Evolutionary conservation across 2,888 invertebrate species (phyloP).

Genomic region (Polydrusus cervinus): DNA sequence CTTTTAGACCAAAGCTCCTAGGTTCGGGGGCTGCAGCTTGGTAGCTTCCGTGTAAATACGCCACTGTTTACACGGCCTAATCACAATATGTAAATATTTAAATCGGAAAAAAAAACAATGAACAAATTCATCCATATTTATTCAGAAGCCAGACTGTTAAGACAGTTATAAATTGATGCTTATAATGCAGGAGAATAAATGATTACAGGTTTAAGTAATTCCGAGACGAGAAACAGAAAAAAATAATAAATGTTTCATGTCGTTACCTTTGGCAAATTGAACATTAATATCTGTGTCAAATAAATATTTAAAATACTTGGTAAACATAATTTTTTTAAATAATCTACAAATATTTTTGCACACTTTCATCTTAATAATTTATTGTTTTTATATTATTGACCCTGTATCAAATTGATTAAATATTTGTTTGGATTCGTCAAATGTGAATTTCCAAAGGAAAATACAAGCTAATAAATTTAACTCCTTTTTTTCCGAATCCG

Average conservation of each 20-base stretch:
- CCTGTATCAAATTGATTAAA: too few relatives aligned
- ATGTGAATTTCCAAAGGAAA: too few relatives aligned
- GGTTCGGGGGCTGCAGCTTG: too few relatives aligned
- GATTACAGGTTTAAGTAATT: not conserved
- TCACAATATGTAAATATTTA: not conserved
- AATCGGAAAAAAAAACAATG: not conserved
- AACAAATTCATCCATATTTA: conserved; percentile 6
- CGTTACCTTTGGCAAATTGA: not conserved
- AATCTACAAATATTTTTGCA: too few relatives aligned
- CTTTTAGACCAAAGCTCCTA: too few relatives aligned
- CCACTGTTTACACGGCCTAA: not conserved
- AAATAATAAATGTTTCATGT: not conserved
- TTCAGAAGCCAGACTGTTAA: not conserved
- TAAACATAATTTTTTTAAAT: not conserved
- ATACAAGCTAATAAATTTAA: too few relatives aligned
- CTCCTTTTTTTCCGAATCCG: too few relatives aligned
- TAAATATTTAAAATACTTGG: not conserved
- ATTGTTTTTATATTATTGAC: too few relatives aligned
- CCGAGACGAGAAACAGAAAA: not conserved
- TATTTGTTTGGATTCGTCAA: too few relatives aligned
- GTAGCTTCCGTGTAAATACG: too few relatives aligned
- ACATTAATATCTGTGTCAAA: not conserved
- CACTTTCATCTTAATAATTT: too few relatives aligned
- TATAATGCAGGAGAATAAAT: not conserved
- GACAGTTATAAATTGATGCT: not conserved